phyloP scores from a whole-genome alignment of 2,797 vertebrate genomes.

The Benthosema pterotum region DNA sequence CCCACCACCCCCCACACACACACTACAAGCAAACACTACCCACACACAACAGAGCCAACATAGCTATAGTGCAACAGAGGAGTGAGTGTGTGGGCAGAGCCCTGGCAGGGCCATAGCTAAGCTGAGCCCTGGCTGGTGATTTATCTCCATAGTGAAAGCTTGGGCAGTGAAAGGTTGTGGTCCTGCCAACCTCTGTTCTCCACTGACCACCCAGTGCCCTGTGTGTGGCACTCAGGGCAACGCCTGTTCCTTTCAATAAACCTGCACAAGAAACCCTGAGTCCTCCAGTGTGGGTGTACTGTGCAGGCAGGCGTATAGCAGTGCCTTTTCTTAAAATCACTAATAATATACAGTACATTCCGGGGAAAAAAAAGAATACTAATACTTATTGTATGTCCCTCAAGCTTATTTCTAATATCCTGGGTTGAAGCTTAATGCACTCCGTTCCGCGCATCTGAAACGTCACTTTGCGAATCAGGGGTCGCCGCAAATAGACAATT shows the following conservation, averaged over 20 bases:
- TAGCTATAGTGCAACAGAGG: constrained; percentile 61
- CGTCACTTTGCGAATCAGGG: too few species aligned
- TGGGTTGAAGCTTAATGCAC: too few species aligned
- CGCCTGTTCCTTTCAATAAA: constrained; percentile 77
- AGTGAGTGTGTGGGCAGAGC: constrained; percentile 68
- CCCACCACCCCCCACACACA: too few species aligned
- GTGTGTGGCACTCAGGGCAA: constrained; percentile 73
- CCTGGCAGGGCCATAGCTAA: constrained; percentile 62
- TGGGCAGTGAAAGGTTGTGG: constrained; percentile 72
- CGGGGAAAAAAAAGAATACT: too few species aligned
- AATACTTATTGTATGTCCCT: too few species aligned
- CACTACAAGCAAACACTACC: constrained; percentile 32
- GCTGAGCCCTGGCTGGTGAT: constrained; percentile 69
- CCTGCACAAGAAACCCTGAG: constrained; percentile 64
- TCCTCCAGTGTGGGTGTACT: constrained; percentile 35
- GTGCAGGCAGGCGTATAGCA: too few species aligned
- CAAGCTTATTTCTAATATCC: too few species aligned
- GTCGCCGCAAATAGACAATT: too few species aligned
- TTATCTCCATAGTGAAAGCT: constrained; percentile 74
- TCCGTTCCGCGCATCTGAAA: too few species aligned
- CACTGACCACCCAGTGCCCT: constrained; percentile 70
- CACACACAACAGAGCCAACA: constrained; percentile 63
- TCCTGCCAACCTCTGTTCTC: constrained; percentile 75
- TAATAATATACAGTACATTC: too few species aligned
- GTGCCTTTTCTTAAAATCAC: too few species aligned